phyloP scores from a whole-genome alignment of 2,888 invertebrate species.

The Cyclophora albipunctata region DNA sequence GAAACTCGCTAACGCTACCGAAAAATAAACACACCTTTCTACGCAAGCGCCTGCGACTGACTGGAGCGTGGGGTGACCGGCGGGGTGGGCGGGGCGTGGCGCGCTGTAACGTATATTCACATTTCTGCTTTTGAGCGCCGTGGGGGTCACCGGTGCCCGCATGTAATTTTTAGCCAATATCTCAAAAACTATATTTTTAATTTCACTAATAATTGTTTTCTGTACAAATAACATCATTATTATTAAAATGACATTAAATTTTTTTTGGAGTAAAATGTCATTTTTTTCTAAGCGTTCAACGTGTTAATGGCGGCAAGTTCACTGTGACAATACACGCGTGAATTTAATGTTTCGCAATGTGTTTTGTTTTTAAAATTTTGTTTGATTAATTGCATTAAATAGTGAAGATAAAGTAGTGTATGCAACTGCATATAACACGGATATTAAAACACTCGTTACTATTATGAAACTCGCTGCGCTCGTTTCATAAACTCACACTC shows the following conservation, averaged over 20 bases:
- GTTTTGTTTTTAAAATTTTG: too few species aligned
- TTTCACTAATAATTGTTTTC: conserved; percentile 1
- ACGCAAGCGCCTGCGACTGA: conserved; percentile 13
- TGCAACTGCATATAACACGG: too few species aligned
- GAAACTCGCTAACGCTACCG: neutral
- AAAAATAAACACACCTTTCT: conserved; percentile 5
- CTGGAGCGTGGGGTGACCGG: conserved; percentile 14
- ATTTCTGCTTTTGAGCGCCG: conserved; percentile 28
- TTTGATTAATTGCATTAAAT: too few species aligned
- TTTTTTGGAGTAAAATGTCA: too few species aligned
- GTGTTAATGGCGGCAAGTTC: too few species aligned
- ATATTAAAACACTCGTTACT: too few species aligned
- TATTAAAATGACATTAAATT: conserved; percentile 1
- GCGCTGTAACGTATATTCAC: conserved; percentile 26
- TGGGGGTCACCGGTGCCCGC: conserved; percentile 28
- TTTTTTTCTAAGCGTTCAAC: too few species aligned
- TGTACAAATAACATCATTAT: conserved; percentile 1
- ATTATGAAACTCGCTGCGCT: too few species aligned
- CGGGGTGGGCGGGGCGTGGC: conserved; percentile 24
- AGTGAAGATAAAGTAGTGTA: too few species aligned
- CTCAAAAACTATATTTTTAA: conserved; percentile 2
- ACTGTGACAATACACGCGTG: too few species aligned
- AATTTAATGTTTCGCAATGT: too few species aligned
- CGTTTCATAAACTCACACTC: too few species aligned
- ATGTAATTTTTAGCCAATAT: conserved; percentile 10